A percentile compares a stretch with the other conserved stretches of the same genome.
These are phyloP conservation scores for Tautogolabrus adspersus DNA, from an alignment of 2,113 vertebrate species.

Conservation along the genomic window DNA sequence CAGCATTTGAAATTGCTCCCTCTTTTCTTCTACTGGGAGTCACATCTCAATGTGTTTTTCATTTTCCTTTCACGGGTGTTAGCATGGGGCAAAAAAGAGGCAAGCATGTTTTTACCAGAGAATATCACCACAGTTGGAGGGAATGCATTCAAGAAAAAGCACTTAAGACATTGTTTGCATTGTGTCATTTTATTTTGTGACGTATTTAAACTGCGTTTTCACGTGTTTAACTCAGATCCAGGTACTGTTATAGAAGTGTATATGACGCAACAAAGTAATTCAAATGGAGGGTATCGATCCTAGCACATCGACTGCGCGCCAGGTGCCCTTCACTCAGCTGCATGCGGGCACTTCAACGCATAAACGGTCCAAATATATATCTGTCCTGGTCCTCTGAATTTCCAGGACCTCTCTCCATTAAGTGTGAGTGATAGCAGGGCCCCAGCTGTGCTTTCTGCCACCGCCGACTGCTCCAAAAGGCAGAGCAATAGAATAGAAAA, in stretches of 20 bases:
- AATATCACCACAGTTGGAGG: no score
- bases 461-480: slow-evolving; percentile 54
- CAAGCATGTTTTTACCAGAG: not conserved
- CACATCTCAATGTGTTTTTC: no score
- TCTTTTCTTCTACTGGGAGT: not conserved
- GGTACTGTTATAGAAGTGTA: not conserved
- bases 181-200: no score
- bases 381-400: slow-evolving; percentile 66
- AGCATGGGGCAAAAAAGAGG: not conserved
- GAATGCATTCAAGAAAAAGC: not conserved
- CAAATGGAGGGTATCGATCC: not conserved
- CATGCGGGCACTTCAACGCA: slow-evolving; percentile 66
- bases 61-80: slow-evolving; percentile 17
- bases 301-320: not conserved
- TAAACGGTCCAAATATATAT: slow-evolving; percentile 67
- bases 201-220: not conserved
- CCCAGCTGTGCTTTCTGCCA: slow-evolving; percentile 73
- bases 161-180: no score
- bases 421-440: slow-evolving; percentile 72
- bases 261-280: not conserved
- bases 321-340: slow-evolving; percentile 57
- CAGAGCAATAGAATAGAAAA: slow-evolving; percentile 3
- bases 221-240: not conserved
- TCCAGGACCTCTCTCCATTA: slow-evolving; percentile 68
- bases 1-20: not conserved